Evolutionary conservation across 2,797 vertebrate genomes (phyloP).

Genomic region (Eospalax fontanierii): DNA sequence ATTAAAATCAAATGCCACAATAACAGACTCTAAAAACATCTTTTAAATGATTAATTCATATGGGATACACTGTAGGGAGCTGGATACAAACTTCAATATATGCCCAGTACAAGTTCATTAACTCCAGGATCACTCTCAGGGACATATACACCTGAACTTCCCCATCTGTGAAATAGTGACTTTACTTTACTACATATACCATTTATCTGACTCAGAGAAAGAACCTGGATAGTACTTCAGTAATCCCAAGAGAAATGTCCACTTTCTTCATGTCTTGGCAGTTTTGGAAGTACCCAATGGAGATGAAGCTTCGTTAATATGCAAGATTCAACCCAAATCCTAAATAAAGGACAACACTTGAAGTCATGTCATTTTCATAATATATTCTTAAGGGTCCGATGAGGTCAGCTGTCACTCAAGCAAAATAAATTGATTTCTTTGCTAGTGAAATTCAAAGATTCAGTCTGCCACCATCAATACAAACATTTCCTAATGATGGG

Average conservation of each 20-base stretch:
- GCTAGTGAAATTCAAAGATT: background rate
- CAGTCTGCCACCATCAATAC: accelerated
- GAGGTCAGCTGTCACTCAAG: background rate
- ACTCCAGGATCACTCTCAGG: background rate
- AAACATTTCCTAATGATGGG: background rate
- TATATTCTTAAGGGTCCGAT: accelerated
- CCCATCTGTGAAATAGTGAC: background rate
- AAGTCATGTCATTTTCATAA: background rate
- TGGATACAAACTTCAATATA: accelerated
- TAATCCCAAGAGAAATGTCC: background rate
- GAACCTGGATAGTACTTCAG: accelerated
- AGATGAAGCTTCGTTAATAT: background rate
- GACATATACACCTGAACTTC: background rate
- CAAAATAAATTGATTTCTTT: constrained; percentile 28
- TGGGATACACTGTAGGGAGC: accelerated
- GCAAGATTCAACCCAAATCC: background rate
- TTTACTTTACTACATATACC: accelerated
- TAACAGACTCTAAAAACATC: accelerated
- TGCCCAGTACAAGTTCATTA: accelerated
- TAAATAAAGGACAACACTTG: background rate
- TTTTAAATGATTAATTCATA: background rate
- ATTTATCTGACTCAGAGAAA: background rate
- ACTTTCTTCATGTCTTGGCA: accelerated
- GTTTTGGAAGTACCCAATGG: background rate
- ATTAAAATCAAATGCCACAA: background rate